phyloP scores from a whole-genome alignment of 2,888 invertebrate species.

The Amphimallon solstitiale region DNA sequence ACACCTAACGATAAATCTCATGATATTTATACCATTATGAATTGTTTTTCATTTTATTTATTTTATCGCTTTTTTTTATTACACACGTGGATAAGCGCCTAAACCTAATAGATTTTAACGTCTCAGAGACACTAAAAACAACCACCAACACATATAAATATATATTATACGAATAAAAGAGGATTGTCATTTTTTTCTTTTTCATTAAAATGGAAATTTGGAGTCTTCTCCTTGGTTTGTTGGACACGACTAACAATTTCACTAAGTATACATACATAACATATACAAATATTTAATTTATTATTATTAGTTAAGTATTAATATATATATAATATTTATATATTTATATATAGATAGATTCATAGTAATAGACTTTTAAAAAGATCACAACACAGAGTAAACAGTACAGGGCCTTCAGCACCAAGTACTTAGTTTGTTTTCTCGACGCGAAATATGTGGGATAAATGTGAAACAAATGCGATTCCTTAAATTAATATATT shows the following conservation, averaged over 20 bases:
- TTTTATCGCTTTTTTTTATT: slow-evolving; percentile 38
- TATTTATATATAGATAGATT: slow-evolving; percentile 61
- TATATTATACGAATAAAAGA: slow-evolving; percentile 55
- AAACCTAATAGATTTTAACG: slow-evolving; percentile 56
- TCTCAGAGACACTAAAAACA: slow-evolving; percentile 58
- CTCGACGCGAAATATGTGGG: not conserved
- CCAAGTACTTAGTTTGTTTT: slow-evolving; percentile 38
- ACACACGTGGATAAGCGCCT: slow-evolving; percentile 53
- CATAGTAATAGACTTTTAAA: slow-evolving; percentile 66
- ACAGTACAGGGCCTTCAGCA: slow-evolving; percentile 47
- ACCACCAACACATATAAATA: slow-evolving; percentile 56
- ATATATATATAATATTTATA: slow-evolving; percentile 45
- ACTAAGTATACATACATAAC: slow-evolving; percentile 59
- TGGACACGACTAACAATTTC: slow-evolving; percentile 44
- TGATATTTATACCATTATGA: slow-evolving; percentile 42
- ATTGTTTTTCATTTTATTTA: slow-evolving; percentile 34
- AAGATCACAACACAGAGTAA: slow-evolving; percentile 66
- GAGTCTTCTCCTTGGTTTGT: slow-evolving; percentile 48
- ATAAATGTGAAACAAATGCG: slow-evolving; percentile 24
- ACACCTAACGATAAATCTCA: slow-evolving; percentile 54
- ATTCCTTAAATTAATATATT: not conserved
- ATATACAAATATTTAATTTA: slow-evolving; percentile 63
- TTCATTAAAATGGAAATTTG: slow-evolving; percentile 51
- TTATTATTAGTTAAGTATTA: slow-evolving; percentile 57
- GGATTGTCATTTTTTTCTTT: slow-evolving; percentile 60